Percentiles rank a stretch among this genome's conserved stretches.
phyloP scores from a whole-genome alignment of 2,888 invertebrate species.

The Ephialtes manifestator region DNA sequence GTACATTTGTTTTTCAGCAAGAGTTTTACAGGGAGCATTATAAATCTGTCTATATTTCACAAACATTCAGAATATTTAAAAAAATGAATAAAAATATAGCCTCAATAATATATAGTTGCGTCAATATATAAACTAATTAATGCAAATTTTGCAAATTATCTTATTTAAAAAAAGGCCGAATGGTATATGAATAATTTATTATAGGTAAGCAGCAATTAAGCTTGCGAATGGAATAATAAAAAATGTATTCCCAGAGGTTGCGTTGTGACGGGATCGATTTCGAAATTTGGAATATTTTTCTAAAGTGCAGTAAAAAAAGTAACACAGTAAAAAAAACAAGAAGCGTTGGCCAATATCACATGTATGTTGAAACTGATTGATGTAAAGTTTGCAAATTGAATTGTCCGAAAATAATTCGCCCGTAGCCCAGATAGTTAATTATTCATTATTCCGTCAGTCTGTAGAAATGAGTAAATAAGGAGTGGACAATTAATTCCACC shows the following conservation, averaged over 20 bases:
- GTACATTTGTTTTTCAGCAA: no score
- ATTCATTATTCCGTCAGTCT: slow-evolving; percentile 39
- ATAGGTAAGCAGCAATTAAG: no score
- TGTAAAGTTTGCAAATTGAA: not conserved
- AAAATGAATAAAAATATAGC: no score
- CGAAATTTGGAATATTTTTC: not conserved
- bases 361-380: not conserved
- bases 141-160: no score
- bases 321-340: not conserved
- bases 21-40: no score
- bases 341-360: not conserved
- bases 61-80: no score
- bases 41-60: no score
- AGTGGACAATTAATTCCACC: slow-evolving; percentile 47
- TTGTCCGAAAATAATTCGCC: slow-evolving; percentile 8
- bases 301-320: not conserved
- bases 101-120: no score
- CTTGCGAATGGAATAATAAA: not conserved
- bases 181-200: no score
- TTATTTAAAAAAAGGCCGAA: no score
- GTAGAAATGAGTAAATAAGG: slow-evolving; percentile 1
- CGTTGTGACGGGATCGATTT: not conserved
- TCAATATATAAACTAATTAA: no score
- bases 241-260: not conserved
- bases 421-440: slow-evolving; percentile 30